Evolutionary conservation across 2,113 vertebrate species (phyloP).

Genomic region (Sylvietta virens): DNA sequence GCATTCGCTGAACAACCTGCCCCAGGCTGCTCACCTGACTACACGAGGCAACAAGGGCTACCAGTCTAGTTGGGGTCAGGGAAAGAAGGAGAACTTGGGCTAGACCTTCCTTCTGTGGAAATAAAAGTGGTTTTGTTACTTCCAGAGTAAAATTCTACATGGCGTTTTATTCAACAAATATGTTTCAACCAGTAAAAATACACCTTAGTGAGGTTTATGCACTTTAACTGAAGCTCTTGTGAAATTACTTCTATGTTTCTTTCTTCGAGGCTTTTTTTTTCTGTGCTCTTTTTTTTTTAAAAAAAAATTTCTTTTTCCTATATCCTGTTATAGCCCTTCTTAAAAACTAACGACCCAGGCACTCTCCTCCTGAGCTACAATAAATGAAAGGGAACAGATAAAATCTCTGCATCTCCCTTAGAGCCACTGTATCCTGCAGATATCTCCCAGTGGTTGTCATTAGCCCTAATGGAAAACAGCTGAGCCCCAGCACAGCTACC

Average conservation of each 20-base stretch:
- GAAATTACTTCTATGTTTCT: background rate
- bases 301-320: background rate
- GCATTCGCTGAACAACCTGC: background rate
- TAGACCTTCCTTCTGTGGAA: background rate
- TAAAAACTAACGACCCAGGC: slow-evolving; percentile 20
- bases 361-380: background rate
- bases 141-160: background rate
- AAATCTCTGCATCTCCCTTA: slow-evolving; percentile 11
- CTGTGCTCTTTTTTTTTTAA: background rate
- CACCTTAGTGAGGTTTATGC: background rate
- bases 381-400: slow-evolving; percentile 17
- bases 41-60: background rate
- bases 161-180: background rate
- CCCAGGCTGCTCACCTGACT: background rate
- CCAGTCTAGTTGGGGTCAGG: background rate
- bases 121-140: background rate
- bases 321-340: background rate
- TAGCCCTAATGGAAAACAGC: slow-evolving; percentile 12
- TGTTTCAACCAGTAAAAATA: background rate
- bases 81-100: background rate
- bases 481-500: background rate
- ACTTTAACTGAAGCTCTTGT: background rate
- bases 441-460: slow-evolving; percentile 14
- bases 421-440: background rate
- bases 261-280: background rate